phyloP scores from a whole-genome alignment of 1,140 invertebrate species.

The Armadillidium nasatum region DNA sequence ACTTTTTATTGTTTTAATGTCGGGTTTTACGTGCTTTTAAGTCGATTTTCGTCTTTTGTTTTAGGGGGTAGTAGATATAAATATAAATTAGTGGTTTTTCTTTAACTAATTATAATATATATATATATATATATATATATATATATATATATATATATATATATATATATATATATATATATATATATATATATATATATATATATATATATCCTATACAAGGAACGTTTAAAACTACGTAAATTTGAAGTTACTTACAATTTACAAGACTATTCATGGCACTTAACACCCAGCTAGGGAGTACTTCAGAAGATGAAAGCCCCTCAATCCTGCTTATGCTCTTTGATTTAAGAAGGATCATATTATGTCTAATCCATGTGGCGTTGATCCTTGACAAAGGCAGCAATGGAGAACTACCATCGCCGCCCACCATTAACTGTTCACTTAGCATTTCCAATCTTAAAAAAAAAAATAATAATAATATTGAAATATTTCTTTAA shows the following conservation, averaged over 20 bases:
- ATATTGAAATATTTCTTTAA: too few relatives aligned
- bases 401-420: background rate
- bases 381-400: background rate
- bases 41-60: too few relatives aligned
- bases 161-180: too few relatives aligned
- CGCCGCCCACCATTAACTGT: background rate
- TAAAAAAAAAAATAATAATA: too few relatives aligned
- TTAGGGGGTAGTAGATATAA: too few relatives aligned
- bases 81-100: too few relatives aligned
- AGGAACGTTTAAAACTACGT: background rate
- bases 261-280: conserved; percentile 56
- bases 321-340: background rate
- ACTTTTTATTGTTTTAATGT: too few relatives aligned
- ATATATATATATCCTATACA: conserved; percentile 16
- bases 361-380: background rate
- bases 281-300: conserved; percentile 55
- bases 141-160: too few relatives aligned
- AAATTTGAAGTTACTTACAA: conserved; percentile 51
- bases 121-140: too few relatives aligned
- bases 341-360: background rate
- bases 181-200: too few relatives aligned
- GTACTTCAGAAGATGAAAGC: conserved; percentile 39
- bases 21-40: too few relatives aligned
- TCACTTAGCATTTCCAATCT: background rate
- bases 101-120: too few relatives aligned